These are phyloP conservation scores for Cephalopterus ornatus DNA, from an alignment of 2,113 vertebrate species.

Conservation along the genomic window DNA sequence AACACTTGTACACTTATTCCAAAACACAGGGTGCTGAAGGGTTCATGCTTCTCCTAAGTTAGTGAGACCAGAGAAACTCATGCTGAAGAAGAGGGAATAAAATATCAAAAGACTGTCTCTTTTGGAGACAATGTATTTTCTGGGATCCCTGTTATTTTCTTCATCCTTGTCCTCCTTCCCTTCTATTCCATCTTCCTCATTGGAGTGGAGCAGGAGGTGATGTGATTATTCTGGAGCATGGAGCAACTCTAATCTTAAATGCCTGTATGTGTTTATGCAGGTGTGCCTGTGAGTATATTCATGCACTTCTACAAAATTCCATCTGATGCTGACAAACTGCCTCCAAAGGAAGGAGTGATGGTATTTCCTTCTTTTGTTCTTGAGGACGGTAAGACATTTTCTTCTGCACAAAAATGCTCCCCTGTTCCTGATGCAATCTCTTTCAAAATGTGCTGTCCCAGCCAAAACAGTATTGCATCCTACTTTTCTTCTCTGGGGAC, in stretches of 20 bases:
- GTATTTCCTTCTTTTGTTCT: conserved; percentile 63
- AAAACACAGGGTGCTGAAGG: neutral
- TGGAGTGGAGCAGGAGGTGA: neutral
- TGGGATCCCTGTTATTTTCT: neutral
- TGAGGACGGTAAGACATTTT: neutral
- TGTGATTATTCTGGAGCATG: neutral
- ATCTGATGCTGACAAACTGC: conserved; percentile 18
- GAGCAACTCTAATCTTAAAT: neutral
- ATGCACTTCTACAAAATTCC: neutral
- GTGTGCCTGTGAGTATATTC: neutral
- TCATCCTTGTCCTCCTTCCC: neutral
- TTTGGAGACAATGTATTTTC: neutral
- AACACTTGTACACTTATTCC: neutral
- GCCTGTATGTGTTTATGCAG: neutral
- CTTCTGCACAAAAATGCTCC: neutral
- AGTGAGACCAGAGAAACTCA: neutral
- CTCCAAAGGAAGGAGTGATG: conserved; percentile 14
- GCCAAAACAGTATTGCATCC: conserved; percentile 17
- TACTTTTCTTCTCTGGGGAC: neutral
- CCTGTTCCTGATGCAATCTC: conserved; percentile 15
- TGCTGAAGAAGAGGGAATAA: neutral
- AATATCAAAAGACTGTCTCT: neutral
- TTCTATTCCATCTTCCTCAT: neutral
- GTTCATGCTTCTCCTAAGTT: neutral
- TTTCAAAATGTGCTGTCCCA: conserved; percentile 24